Conservation (phyloP, 2,888 invertebrate genomes). For the Eupithecia subumbrata region DNA sequence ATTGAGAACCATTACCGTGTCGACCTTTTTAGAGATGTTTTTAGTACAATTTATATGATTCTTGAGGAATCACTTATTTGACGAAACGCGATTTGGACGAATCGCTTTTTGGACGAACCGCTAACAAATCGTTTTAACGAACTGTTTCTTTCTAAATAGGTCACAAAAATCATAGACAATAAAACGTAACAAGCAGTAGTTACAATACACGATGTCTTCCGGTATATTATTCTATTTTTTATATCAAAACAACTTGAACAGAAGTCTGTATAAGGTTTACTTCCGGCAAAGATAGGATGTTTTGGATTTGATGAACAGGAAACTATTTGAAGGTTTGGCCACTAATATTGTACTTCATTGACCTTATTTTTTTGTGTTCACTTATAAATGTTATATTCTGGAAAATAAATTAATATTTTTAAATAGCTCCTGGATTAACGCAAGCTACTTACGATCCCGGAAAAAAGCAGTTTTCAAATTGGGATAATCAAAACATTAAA, state of each 20-base stretch:
- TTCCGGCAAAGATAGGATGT: constrained; percentile 10
- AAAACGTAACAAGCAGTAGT: constrained; percentile 29
- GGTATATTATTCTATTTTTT: constrained; percentile 19
- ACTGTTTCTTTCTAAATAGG: not conserved
- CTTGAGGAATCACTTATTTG: too few relatives aligned
- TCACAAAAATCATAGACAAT: constrained; percentile 11
- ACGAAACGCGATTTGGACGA: too few relatives aligned
- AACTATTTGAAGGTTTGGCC: constrained; percentile 2
- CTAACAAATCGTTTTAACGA: too few relatives aligned
- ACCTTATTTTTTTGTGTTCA: not conserved
- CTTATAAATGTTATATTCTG: not conserved
- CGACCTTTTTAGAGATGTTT: not conserved
- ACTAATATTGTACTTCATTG: not conserved
- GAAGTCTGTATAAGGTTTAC: constrained; percentile 14
- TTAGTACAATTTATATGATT: not conserved
- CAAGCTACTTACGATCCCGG: too few relatives aligned
- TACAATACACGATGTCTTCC: constrained; percentile 15
- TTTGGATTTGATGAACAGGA: constrained; percentile 24
- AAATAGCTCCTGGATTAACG: too few relatives aligned
- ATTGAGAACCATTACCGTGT: not conserved
- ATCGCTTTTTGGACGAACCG: too few relatives aligned
- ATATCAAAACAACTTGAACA: constrained; percentile 20
- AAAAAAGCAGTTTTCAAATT: too few relatives aligned
- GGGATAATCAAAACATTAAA: too few relatives aligned
- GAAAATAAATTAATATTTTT: not conserved